Evolutionary conservation across 1,140 invertebrate genomes (phyloP).

Genomic region (Heliothis virescens): DNA sequence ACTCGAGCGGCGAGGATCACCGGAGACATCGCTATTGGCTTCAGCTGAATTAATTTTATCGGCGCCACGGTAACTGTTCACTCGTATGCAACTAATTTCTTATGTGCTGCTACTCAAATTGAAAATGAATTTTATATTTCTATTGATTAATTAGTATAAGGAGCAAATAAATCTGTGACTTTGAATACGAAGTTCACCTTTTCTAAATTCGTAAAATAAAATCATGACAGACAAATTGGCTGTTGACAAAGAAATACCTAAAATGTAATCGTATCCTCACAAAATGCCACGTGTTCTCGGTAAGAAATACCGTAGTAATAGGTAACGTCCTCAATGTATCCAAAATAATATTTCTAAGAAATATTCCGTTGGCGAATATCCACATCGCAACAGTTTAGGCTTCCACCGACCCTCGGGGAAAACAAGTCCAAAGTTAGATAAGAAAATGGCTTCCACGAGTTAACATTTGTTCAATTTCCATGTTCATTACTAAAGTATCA

Average conservation of each 20-base stretch:
- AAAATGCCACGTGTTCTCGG: no score
- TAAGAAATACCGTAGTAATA: no score
- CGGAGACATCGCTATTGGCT: constrained; percentile 24
- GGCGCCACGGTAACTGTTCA: neutral
- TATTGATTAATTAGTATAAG: no score
- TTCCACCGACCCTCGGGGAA: neutral
- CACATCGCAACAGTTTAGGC: constrained; percentile 15
- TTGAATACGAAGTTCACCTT: no score
- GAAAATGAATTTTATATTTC: no score
- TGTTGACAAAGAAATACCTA: no score
- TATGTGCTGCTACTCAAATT: no score
- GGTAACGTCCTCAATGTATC: no score
- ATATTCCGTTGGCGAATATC: neutral
- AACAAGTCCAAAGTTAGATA: constrained; percentile 31
- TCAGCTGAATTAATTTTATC: constrained; percentile 48
- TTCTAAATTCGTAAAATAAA: neutral
- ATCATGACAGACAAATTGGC: no score
- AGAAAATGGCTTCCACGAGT: constrained; percentile 24
- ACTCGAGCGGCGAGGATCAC: constrained; percentile 22
- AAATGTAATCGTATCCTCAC: no score
- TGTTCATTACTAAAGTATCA: constrained; percentile 42
- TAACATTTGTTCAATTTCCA: constrained; percentile 47
- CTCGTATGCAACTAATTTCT: constrained; percentile 20
- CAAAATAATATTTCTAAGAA: no score
- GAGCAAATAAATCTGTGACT: no score